Base-by-base conservation (phyloP, 2,888 invertebrate species). In the Sisyra nigra region DNA sequence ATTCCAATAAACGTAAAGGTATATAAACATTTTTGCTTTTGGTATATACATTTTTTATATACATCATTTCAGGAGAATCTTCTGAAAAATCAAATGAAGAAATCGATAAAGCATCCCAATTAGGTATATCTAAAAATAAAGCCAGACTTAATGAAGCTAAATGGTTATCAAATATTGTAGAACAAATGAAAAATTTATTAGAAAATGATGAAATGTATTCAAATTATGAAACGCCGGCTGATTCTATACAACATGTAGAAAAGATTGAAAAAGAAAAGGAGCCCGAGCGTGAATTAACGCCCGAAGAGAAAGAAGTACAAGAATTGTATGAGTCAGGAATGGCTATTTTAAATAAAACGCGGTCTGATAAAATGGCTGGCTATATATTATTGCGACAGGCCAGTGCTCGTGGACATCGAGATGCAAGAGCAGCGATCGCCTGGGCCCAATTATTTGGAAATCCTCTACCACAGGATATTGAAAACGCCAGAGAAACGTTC, bases 361-460 rank as follows among this genome's bases (percentile, higher is more conserved):
- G 70, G 39, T 73, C 80, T 0, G 80, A 85, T 56, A 76, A 82
- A 46, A 67, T 70, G 2, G 73, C 73, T 41, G 88, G 87, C 0
- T 87, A 86, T 52, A 69, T 77, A 31, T 65, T 87, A 42, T 67
- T 97, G 29, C 71, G 78, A 34, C 71, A 79, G 50, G 87, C 96
- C 0, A 84, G 92, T 0, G 76, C 78, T 35, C 67, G 78, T 44
- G 89, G 89, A 33, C 88, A 93, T 58, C 60, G 67, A 1, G 79
- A 82, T 39, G 88, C 96, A 0, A 74, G 79, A 58, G 84, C 89
- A 46, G 72, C 83, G 57, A 62, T 94, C 4, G 93, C 92, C 1
- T 92, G 93, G 86, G 85, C 84, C 0, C 73, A 83, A 52, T 61
- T 97, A 5, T 78, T 91, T 53, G 96, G 96, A 0, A 84, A 73